A percentile compares a stretch with the other conserved stretches of the same genome.
Evolutionary conservation across 2,888 invertebrate genomes (phyloP).

Genomic region (Geophilus truncorum): DNA sequence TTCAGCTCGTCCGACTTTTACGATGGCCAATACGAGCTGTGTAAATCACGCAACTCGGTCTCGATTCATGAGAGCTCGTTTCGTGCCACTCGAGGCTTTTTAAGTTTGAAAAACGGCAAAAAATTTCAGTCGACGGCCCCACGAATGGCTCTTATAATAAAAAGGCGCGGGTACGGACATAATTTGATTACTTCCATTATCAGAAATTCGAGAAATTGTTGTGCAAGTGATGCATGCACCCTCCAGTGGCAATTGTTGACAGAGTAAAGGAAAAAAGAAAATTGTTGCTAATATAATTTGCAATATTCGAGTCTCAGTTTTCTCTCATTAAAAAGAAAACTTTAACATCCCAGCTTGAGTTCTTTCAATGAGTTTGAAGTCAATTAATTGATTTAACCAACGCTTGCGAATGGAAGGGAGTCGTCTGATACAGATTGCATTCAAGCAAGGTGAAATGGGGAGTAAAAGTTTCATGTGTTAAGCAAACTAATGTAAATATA

Average conservation of each 20-base stretch:
- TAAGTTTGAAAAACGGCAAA: not conserved
- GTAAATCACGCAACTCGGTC: not conserved
- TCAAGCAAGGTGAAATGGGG: too few species aligned
- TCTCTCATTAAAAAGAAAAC: not conserved
- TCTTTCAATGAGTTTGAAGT: not conserved
- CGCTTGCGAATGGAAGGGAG: too few species aligned
- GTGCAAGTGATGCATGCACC: not conserved
- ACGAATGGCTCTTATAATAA: not conserved
- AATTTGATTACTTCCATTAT: not conserved
- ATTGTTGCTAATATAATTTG: not conserved
- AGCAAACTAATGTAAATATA: too few species aligned
- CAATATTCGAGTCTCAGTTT: not conserved
- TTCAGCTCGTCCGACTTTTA: not conserved
- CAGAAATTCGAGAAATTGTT: not conserved
- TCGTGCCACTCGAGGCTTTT: not conserved
- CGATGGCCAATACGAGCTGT: not conserved
- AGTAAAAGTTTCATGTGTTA: too few species aligned
- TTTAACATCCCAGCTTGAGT: not conserved
- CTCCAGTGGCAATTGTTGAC: not conserved
- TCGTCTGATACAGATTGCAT: too few species aligned
- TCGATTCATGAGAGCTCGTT: not conserved
- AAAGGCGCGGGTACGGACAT: too few species aligned
- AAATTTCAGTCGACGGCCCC: not conserved
- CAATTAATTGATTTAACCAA: not conserved
- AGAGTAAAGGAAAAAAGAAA: not conserved